Conservation (phyloP, 2,888 invertebrate species). For the Parthenolecanium corni region DNA sequence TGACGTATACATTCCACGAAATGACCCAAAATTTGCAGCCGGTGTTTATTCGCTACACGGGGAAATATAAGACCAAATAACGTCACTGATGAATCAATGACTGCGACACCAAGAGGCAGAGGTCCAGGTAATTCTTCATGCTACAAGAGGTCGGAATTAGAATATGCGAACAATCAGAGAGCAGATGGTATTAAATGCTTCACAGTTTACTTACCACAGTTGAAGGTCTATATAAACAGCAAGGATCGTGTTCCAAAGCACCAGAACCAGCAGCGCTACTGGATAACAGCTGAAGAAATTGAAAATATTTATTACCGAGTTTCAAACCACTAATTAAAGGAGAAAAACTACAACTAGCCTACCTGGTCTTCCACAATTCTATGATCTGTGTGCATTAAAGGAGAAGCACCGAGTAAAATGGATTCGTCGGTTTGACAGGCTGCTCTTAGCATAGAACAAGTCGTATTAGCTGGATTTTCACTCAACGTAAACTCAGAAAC, state of each 20-base stretch:
- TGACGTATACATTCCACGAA: slow-evolving; percentile 89
- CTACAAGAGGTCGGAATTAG: slow-evolving; percentile 37
- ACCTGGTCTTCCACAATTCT: slow-evolving; percentile 96
- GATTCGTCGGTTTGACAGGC: slow-evolving; percentile 82
- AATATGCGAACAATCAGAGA: not conserved
- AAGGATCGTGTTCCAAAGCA: slow-evolving; percentile 91
- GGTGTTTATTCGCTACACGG: slow-evolving; percentile 86
- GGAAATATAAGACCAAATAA: slow-evolving; percentile 92
- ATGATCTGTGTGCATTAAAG: slow-evolving; percentile 93
- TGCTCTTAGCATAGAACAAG: slow-evolving; percentile 67
- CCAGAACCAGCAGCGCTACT: slow-evolving; percentile 92
- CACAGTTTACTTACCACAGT: slow-evolving; percentile 41
- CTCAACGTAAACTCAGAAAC: slow-evolving; percentile 91
- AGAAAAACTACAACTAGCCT: slow-evolving; percentile 32
- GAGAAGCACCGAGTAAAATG: slow-evolving; percentile 73
- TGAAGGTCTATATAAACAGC: slow-evolving; percentile 70
- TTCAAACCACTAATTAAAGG: not conserved
- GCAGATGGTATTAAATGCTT: not conserved
- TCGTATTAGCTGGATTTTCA: slow-evolving; percentile 85
- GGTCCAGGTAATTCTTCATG: slow-evolving; percentile 58
- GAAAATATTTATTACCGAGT: slow-evolving; percentile 11
- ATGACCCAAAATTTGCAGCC: slow-evolving; percentile 94
- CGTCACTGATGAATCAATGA: slow-evolving; percentile 86
- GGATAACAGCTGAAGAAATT: slow-evolving; percentile 64
- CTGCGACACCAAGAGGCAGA: slow-evolving; percentile 86